Evolutionary conservation across 2,113 vertebrate genomes (phyloP), one percentile per base, ranked within the genome.

Genomic region (Lutjanus erythropterus): DNA sequence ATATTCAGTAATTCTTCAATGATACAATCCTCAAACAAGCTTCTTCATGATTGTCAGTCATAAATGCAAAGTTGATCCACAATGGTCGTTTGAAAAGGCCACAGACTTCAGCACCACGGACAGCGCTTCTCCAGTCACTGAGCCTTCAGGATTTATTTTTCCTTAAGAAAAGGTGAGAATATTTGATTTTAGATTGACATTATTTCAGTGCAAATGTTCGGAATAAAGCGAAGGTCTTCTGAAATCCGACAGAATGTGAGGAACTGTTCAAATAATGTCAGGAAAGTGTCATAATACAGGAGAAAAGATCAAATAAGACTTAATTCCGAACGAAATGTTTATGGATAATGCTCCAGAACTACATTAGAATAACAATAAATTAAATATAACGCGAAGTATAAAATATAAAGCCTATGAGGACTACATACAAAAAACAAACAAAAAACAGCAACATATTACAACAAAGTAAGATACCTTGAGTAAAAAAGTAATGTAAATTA

Each of bases 101-200:
- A 0, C 2, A 29, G 33, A 44, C 23, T 91, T 88, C 87, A 91
- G 90, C 68, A 90, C 92, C 89, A 79, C 19, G 83, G 90, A 81
- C 86, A 91, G 90, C 77, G 11, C 14, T 16, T 5, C 44, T 0
- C 0, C 6, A 14, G 4, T 12, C 7, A 5, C 0, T 0, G 23
- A 25, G 1, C 3, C 4, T 1, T 35, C 0, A 9, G 2, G 5
- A 15, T 65, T 65, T 10, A 15, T 23, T 46, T 6, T 8, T 18
- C 8, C 9, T n/a, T 19, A 8, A 18, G 25, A 1, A 47, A 16
- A 33, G 5, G 7, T 31, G 29, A 0, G 16, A 35, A 44, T 14
- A 23, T 41, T 71, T 70, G 0, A 1, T 14, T 56, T 55, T 3
- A 27, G 0, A 18, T 23, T 0, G 14, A 64, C 3, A 25, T 21